Conservation (phyloP, 2,113 vertebrate genomes). For the Butastur rufipennis region DNA sequence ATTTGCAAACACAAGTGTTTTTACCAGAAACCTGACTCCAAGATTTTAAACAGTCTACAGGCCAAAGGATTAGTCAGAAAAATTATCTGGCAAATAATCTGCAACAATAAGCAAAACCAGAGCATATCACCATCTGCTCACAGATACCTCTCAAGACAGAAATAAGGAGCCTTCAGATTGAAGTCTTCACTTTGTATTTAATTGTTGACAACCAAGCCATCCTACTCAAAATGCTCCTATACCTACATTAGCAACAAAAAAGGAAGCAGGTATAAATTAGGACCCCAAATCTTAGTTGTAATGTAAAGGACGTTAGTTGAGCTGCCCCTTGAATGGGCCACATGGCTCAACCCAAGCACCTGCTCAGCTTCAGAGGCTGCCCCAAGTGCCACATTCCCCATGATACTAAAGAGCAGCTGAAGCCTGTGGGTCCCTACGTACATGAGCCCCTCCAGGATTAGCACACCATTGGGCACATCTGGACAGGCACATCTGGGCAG, state of each 20-base stretch:
- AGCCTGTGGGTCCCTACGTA: neutral
- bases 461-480: neutral
- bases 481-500: neutral
- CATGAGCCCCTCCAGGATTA: neutral
- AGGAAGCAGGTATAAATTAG: neutral
- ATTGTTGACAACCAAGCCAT: neutral
- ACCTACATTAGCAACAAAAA: neutral
- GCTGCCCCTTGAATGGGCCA: neutral
- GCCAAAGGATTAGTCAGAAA: slow-evolving; percentile 50
- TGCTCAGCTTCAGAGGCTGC: neutral
- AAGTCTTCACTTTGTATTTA: neutral
- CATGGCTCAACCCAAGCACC: neutral
- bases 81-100: slow-evolving; percentile 53
- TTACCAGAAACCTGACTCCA: slow-evolving; percentile 16
- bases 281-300: neutral
- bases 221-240: neutral
- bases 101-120: slow-evolving; percentile 36
- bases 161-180: neutral
- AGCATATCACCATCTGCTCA: slow-evolving; percentile 36
- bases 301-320: neutral
- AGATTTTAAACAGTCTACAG: slow-evolving; percentile 15
- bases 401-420: neutral
- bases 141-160: neutral
- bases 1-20: slow-evolving; percentile 43
- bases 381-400: neutral